Evolutionary conservation across 1,140 invertebrate species (phyloP).

Genomic region (Phymorhynchus buccinoides): DNA sequence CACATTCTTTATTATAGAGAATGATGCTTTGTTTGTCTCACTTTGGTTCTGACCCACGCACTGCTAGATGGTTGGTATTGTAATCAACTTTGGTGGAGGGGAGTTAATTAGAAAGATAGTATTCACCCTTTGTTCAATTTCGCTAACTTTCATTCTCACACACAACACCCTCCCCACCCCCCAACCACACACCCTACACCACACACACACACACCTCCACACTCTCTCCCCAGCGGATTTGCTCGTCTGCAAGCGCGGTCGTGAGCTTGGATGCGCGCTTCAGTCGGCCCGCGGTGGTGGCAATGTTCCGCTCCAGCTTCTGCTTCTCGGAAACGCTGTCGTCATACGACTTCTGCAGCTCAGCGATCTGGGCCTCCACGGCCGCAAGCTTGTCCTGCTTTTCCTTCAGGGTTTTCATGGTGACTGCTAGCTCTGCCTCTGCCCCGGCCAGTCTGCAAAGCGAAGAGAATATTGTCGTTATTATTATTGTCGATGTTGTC

Average conservation of each 20-base stretch:
- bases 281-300: conserved; percentile 83
- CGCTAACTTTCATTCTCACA: too few relatives aligned
- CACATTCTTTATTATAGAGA: too few relatives aligned
- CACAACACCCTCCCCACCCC: not conserved
- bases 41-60: too few relatives aligned
- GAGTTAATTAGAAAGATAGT: too few relatives aligned
- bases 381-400: conserved; percentile 72
- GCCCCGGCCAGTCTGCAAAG: conserved; percentile 78
- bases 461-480: not conserved
- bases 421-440: conserved; percentile 70
- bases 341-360: conserved; percentile 74
- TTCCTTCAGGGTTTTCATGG: conserved; percentile 69
- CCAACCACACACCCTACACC: not conserved
- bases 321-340: conserved; percentile 77
- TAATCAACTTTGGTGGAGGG: too few relatives aligned
- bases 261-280: conserved; percentile 87
- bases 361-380: conserved; percentile 73
- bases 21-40: too few relatives aligned
- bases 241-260: conserved; percentile 87
- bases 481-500: too few relatives aligned
- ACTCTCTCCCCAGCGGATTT: conserved; percentile 84
- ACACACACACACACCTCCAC: conserved; percentile 77
- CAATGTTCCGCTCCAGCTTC: conserved; percentile 79
- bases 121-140: too few relatives aligned
- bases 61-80: too few relatives aligned